Base-by-base conservation (phyloP, 1,140 invertebrate genomes). In the Nebria ingens region DNA sequence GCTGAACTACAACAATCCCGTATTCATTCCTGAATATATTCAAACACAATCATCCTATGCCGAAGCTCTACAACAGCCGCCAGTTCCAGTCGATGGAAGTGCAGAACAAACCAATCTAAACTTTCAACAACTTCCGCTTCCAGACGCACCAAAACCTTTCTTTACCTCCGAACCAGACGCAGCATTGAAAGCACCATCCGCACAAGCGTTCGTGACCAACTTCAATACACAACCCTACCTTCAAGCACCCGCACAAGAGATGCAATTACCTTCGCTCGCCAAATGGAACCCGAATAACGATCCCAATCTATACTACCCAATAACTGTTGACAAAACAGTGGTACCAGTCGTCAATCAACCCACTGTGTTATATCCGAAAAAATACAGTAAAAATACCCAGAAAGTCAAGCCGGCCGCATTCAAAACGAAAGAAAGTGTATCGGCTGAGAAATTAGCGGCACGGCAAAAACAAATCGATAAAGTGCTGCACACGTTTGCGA, bases 251-350 rank as follows among this genome's bases (percentile, higher is more conserved):
- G 62, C 66, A 1, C 55, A 65, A 54, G 65, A 65, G 20, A 59
- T 70, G 11, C 57, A 62, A 22, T 62, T 64, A 23, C 69, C 69
- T 11, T 23, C 58, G 9, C 56, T 61, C 51, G 58, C 54, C 20
- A 49, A 51, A 19, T 71, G 68, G 68, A 71, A 71, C 56, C 68
- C 69, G 0, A 58, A 69, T 22, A 68, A 70, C 38, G 65, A 71
- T 56, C 67, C 68, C 2, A 66, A 60, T 22, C 62, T 66, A 15
- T 68, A 66, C 51, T 70, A 69, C 55, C 61, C 63, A 57, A 42
- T 65, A 11, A 64, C 64, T 2, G 55, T 60, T 15, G 53, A 56
- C 9, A 22, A 65, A 29, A 66, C 61, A 20, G 62, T 62, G 21
- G 58, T 61, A 23, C n/a, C n/a, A n/a, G n/a, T n/a, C n/a, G 4